Evolutionary conservation across 2,797 vertebrate genomes (phyloP).

Genomic region (Spondyliosoma cantharus): DNA sequence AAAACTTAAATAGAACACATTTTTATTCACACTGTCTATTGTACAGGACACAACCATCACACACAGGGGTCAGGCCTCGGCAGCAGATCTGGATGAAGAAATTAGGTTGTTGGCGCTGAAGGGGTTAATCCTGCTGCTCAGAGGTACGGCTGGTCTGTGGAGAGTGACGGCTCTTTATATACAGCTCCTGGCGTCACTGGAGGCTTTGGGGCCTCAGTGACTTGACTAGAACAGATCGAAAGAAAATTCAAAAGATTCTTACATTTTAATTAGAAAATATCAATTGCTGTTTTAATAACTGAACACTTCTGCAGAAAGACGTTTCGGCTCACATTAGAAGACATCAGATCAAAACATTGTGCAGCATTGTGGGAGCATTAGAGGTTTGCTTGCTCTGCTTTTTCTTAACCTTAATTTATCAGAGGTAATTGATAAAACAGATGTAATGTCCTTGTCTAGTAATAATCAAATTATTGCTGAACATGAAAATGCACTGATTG

Average conservation of each 20-base stretch:
- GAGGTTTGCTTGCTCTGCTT: too few species aligned
- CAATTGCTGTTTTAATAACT: neutral
- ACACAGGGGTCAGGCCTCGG: slow-evolving; percentile 2
- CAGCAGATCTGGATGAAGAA: slow-evolving; percentile 19
- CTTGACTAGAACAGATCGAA: slow-evolving; percentile 76
- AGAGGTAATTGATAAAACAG: neutral
- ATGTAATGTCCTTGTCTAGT: neutral
- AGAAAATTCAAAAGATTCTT: neutral
- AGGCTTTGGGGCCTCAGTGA: slow-evolving; percentile 77
- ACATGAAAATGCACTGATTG: neutral
- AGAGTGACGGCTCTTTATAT: slow-evolving; percentile 84
- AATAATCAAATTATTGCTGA: neutral
- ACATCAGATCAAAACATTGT: neutral
- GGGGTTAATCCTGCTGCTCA: slow-evolving; percentile 67
- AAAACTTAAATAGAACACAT: slow-evolving; percentile 43
- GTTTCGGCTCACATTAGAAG: neutral
- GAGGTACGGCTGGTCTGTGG: slow-evolving; percentile 91
- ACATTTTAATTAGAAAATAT: neutral
- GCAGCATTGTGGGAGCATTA: neutral
- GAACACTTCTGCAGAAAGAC: neutral
- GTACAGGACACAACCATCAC: slow-evolving; percentile 61
- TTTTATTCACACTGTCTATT: slow-evolving; percentile 78
- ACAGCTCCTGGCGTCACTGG: slow-evolving; percentile 86
- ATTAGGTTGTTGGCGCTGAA: slow-evolving; percentile 3
- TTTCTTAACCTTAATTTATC: neutral